Evolutionary conservation across 92 coral and sea anemone species (phyloP).

Genomic region (Paragorgia papillata): DNA sequence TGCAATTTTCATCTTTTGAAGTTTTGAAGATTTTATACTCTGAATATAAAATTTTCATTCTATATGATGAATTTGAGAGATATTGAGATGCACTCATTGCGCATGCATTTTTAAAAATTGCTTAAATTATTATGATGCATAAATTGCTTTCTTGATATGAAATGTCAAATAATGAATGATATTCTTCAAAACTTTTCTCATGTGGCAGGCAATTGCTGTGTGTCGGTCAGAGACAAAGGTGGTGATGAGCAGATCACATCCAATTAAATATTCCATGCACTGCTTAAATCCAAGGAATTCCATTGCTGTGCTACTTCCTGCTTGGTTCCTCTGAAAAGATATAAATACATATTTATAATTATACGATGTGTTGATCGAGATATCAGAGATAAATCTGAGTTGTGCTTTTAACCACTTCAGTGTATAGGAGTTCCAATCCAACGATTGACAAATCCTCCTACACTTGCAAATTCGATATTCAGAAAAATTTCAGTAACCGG

Average conservation of each 20-base stretch:
- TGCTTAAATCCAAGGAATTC: conserved; percentile 39
- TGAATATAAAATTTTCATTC: too few relatives aligned
- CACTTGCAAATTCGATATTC: background rate
- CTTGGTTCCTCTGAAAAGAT: conserved; percentile 44
- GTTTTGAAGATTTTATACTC: too few relatives aligned
- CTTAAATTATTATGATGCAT: too few relatives aligned
- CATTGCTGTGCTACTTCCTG: conserved; percentile 48
- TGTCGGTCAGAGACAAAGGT: conserved; percentile 47
- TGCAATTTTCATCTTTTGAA: too few relatives aligned
- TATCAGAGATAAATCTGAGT: too few relatives aligned
- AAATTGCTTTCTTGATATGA: conserved; percentile 66
- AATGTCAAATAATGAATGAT: conserved; percentile 65
- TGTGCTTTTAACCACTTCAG: too few relatives aligned
- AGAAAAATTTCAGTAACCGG: background rate
- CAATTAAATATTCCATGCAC: conserved; percentile 38
- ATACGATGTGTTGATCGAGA: too few relatives aligned
- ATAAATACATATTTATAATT: background rate
- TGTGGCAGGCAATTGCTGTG: conserved; percentile 25
- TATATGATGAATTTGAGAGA: too few relatives aligned
- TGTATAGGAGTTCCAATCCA: too few relatives aligned
- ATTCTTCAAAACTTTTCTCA: conserved; percentile 35
- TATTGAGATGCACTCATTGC: too few relatives aligned
- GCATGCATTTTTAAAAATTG: too few relatives aligned
- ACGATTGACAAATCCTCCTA: too few relatives aligned
- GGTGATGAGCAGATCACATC: conserved; percentile 13